These are phyloP conservation scores for Helarctos malayanus DNA, from an alignment of 2,797 vertebrate genomes.

Conservation along the genomic window DNA sequence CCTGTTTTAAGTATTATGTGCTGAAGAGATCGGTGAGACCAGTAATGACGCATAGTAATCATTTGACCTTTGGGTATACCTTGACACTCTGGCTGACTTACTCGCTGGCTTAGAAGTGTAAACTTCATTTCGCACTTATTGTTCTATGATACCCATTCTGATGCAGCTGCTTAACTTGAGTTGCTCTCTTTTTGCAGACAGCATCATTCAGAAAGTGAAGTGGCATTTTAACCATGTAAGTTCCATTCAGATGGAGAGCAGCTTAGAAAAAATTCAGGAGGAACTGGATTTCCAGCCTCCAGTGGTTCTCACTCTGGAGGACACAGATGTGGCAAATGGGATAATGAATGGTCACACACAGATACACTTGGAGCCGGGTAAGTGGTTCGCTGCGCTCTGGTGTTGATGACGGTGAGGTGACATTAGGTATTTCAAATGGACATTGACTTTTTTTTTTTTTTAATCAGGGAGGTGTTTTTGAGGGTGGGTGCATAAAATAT, in stretches of 20 bases:
- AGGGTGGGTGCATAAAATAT: neutral
- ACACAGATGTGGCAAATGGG: slow-evolving; percentile 91
- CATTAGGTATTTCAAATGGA: neutral
- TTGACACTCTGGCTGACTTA: neutral
- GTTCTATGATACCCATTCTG: neutral
- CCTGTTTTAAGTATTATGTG: neutral
- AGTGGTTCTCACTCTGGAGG: slow-evolving; percentile 91
- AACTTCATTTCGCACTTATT: neutral
- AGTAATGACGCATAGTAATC: neutral
- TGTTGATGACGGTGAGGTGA: fast-evolving
- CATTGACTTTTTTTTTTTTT: neutral
- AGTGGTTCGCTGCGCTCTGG: slow-evolving; percentile 60
- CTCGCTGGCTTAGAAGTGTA: neutral
- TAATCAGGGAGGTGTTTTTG: neutral
- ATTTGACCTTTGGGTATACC: neutral
- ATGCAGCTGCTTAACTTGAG: neutral
- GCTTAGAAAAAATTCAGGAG: slow-evolving; percentile 92
- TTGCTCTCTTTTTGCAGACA: slow-evolving; percentile 89
- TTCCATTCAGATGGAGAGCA: slow-evolving; percentile 88
- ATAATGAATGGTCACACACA: slow-evolving; percentile 90
- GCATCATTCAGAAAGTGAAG: slow-evolving; percentile 95
- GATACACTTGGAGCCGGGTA: slow-evolving; percentile 90
- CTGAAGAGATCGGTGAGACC: neutral
- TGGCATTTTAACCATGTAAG: slow-evolving; percentile 92
- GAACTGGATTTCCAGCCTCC: slow-evolving; percentile 93